These are phyloP conservation scores for Centropus bengalensis DNA, from an alignment of 2,113 vertebrate species.

Conservation along the genomic window DNA sequence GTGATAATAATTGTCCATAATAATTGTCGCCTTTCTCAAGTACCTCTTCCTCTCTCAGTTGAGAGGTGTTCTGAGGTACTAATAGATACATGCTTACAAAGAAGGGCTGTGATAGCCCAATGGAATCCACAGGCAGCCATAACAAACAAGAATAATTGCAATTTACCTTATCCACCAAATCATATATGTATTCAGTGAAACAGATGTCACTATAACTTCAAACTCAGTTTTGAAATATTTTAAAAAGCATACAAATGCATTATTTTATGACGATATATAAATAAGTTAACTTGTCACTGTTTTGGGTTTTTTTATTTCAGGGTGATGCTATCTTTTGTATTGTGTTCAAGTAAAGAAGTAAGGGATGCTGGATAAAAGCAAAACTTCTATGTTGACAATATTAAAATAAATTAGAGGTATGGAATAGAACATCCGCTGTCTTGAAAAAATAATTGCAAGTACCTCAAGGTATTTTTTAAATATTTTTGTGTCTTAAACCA, in stretches of 20 bases:
- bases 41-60: neutral
- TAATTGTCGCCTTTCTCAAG: neutral
- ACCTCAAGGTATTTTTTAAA: neutral
- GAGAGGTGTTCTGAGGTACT: neutral
- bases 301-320: neutral
- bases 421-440: neutral
- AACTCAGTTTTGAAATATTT: neutral
- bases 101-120: neutral
- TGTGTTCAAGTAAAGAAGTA: neutral
- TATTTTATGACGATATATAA: neutral
- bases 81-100: neutral
- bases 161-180: neutral
- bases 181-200: neutral
- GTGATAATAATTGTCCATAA: neutral
- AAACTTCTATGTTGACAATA: neutral
- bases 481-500: neutral
- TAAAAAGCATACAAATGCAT: fast-evolving
- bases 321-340: neutral
- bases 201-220: neutral
- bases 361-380: neutral
- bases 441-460: neutral
- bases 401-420: neutral
- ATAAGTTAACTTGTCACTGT: neutral
- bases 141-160: neutral
- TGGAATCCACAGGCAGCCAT: neutral